phyloP scores from a whole-genome alignment of 1,140 invertebrate species.

The Drosophila saltans region DNA sequence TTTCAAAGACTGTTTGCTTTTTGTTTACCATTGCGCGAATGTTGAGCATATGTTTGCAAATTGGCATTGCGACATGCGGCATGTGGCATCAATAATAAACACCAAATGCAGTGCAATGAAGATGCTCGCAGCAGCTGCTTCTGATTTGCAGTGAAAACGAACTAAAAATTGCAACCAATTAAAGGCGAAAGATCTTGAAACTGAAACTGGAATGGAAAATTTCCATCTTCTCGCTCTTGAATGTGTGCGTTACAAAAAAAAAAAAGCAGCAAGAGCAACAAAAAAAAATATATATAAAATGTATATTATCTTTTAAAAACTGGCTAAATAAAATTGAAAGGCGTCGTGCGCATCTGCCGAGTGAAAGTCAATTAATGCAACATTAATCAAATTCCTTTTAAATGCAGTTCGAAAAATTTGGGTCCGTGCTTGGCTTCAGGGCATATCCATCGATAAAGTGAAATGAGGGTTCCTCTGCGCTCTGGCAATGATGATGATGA shows the following conservation, averaged over 20 bases:
- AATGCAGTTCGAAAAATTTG: conserved; percentile 42
- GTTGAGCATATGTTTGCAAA: conserved; percentile 43
- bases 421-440: conserved; percentile 15
- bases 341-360: conserved; percentile 28
- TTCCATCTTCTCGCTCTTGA: conserved; percentile 23
- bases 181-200: conserved; percentile 35
- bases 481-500: conserved; percentile 1
- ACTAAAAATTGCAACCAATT: conserved; percentile 53
- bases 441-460: conserved; percentile 5
- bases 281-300: conserved; percentile 17
- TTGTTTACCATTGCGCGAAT: conserved; percentile 31
- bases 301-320: conserved; percentile 23
- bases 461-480: conserved; percentile 11
- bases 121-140: conserved; percentile 45
- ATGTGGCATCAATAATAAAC: conserved; percentile 45
- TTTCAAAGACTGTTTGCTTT: conserved; percentile 35
- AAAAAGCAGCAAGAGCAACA: neutral
- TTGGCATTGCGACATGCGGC: conserved; percentile 23
- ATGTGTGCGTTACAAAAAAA: conserved; percentile 11
- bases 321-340: conserved; percentile 46
- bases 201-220: conserved; percentile 47
- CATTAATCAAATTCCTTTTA: conserved; percentile 73
- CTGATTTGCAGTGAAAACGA: conserved; percentile 49
- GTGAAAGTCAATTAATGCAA: conserved; percentile 78
- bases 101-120: conserved; percentile 29